phyloP scores from a whole-genome alignment of 2,888 invertebrate species.

The Electrophaes corylata region DNA sequence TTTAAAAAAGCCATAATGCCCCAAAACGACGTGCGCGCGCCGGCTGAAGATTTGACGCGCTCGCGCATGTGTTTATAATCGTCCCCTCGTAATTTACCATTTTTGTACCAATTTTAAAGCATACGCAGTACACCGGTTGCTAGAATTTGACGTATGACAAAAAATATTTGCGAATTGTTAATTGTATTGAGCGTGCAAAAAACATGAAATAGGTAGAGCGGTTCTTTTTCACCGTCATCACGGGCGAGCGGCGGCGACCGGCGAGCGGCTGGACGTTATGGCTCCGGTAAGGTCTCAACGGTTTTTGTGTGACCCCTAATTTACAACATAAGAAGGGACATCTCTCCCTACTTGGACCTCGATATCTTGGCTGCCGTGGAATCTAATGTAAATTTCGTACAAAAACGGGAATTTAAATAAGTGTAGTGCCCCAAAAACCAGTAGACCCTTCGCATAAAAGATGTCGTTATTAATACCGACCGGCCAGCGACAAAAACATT shows the following conservation, averaged over 20 bases:
- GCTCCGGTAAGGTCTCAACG: conserved; percentile 74
- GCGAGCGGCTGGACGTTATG: conserved; percentile 79
- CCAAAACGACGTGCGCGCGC: conserved; percentile 72
- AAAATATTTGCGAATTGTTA: conserved; percentile 72
- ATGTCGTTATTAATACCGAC: conserved; percentile 73
- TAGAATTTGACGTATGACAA: conserved; percentile 57
- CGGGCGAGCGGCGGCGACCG: conserved; percentile 42
- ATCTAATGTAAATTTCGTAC: conserved; percentile 81
- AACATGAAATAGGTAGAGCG: conserved; percentile 67
- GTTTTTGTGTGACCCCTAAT: conserved; percentile 83
- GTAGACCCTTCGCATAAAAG: conserved; percentile 72
- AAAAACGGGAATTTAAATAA: conserved; percentile 83
- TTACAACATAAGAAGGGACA: conserved; percentile 80
- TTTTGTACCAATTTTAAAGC: conserved; percentile 74
- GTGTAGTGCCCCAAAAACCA: conserved; percentile 65
- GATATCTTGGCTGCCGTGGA: conserved; percentile 73
- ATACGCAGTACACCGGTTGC: conserved; percentile 74
- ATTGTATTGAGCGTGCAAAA: conserved; percentile 69
- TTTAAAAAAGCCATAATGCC: conserved; percentile 81
- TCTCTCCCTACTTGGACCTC: conserved; percentile 67
- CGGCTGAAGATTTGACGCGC: conserved; percentile 84
- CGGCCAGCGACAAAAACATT: conserved; percentile 63
- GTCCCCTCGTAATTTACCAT: conserved; percentile 79
- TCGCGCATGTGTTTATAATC: conserved; percentile 83
- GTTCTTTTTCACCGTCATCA: conserved; percentile 71